Base-by-base conservation (phyloP, 2,797 vertebrate genomes). In the Potorous gilbertii region DNA sequence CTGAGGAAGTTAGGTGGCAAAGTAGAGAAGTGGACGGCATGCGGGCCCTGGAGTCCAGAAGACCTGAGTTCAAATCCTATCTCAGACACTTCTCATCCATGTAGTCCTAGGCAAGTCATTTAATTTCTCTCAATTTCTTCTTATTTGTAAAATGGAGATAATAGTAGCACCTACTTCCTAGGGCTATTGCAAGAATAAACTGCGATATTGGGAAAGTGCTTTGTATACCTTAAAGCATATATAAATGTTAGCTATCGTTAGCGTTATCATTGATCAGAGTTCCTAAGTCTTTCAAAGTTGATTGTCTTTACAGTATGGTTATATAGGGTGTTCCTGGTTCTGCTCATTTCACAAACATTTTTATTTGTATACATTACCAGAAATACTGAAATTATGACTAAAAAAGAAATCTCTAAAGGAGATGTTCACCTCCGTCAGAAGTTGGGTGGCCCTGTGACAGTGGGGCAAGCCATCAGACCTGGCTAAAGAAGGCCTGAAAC, bases 301-400 rank as follows among this genome's bases (percentile, higher is more conserved):
- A 40, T 81, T 81, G 66, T 74, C n/a, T 81, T 81, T 81, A 46
- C n/a, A 81, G 5, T 46, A 18, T n/a, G 6, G n/a, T 81, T 46
- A 81, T 40, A 46, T 40, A 10, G 24, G 66, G n/a, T 24, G n/a
- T 46, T 46, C 18, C n/a, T 40, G 66, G n/a, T 74, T 74, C 66
- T 40, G 66, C n/a, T 46, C 18, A 40, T 21, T 81, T 3, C n/a
- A 81, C 59, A 59, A 95, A 55, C 57, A 52, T 54, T 91, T 89
- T 93, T 94, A 8, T 87, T 50, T 90, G 12, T 57, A 94, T 81
- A 91, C 97, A 46, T 96, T 97, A 96, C 94, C 96, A 95, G 96
- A 81, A 81, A 8, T 40, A 81, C 66, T 81, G 66, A 81, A 66
- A 40, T 18, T 6, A 81, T 46, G n/a, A 81, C 66, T 24, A 40